Conservation (phyloP, 1,140 invertebrate genomes). For the Drosophila serrata region DNA sequence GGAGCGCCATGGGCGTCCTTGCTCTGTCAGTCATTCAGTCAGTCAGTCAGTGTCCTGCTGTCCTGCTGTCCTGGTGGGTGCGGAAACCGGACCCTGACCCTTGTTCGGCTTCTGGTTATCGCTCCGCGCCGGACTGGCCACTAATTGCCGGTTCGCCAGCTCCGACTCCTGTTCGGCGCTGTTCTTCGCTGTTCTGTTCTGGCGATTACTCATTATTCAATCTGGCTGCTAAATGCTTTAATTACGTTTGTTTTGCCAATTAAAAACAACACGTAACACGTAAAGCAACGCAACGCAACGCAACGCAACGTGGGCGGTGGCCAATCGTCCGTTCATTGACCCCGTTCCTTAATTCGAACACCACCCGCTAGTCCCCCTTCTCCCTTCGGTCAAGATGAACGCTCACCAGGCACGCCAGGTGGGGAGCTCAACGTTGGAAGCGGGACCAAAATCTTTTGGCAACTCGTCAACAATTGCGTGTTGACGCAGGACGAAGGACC, state of each 20-base stretch:
- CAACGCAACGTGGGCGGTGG: conserved; percentile 2
- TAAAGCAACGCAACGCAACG: conserved; percentile 13
- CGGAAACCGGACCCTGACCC: conserved; percentile 7
- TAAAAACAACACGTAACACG: conserved; percentile 64
- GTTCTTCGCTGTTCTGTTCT: not conserved
- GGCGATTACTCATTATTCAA: conserved; percentile 76
- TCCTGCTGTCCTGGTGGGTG: not conserved
- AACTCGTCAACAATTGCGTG: conserved; percentile 59
- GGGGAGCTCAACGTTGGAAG: conserved; percentile 1
- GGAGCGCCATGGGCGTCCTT: conserved; percentile 1
- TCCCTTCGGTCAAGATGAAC: conserved; percentile 45
- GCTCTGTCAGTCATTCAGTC: conserved; percentile 19
- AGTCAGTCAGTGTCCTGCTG: conserved; percentile 4
- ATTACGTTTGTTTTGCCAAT: conserved; percentile 77
- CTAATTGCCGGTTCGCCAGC: conserved; percentile 45
- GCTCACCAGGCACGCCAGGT: conserved; percentile 69
- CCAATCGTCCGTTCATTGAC: conserved; percentile 65
- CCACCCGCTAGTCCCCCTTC: not conserved
- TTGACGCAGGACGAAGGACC: conserved; percentile 40
- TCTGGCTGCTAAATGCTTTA: conserved; percentile 74
- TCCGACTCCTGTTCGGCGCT: not conserved
- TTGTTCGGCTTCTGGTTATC: conserved; percentile 18
- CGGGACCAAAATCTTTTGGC: conserved; percentile 51
- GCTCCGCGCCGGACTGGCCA: conserved; percentile 26
- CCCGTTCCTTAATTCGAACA: conserved; percentile 9